A percentile compares a stretch with the other conserved stretches of the same genome.
Evolutionary conservation across 1,140 invertebrate genomes (phyloP).

Genomic region (Schmidtea mediterranea): DNA sequence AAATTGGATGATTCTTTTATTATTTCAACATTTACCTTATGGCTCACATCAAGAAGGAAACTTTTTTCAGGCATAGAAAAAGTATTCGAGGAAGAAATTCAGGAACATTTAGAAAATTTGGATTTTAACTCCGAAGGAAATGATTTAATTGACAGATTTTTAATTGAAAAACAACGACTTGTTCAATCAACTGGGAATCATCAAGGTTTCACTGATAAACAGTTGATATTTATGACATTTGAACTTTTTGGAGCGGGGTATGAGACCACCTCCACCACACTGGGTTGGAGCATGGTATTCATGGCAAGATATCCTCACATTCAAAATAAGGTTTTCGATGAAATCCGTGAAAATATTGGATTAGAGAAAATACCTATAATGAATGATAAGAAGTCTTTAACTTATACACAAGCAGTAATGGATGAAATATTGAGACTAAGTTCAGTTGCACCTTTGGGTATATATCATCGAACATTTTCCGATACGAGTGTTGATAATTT

Average conservation of each 20-base stretch:
- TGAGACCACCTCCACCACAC: slow-evolving; percentile 57
- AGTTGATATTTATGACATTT: background rate
- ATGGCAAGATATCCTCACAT: slow-evolving; percentile 44
- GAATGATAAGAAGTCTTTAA: slow-evolving; percentile 34
- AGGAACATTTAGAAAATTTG: no score
- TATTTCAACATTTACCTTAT: no score
- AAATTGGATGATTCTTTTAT: no score
- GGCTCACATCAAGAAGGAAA: no score
- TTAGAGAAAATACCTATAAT: slow-evolving; percentile 42
- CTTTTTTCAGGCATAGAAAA: no score
- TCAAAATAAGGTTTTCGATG: slow-evolving; percentile 50
- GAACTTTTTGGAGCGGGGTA: slow-evolving; percentile 61
- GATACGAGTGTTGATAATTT: slow-evolving; percentile 14
- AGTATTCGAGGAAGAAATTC: no score
- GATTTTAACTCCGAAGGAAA: no score
- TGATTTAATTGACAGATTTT: no score
- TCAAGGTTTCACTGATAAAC: background rate
- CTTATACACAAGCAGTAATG: slow-evolving; percentile 15
- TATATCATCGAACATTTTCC: slow-evolving; percentile 13
- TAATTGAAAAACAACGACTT: no score
- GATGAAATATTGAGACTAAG: slow-evolving; percentile 7
- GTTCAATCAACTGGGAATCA: no score
- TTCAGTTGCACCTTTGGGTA: background rate
- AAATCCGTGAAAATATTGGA: slow-evolving; percentile 62
- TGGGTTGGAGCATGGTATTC: slow-evolving; percentile 56